Base-by-base conservation (phyloP, 2,113 vertebrate genomes). In the Anhinga rufa region DNA sequence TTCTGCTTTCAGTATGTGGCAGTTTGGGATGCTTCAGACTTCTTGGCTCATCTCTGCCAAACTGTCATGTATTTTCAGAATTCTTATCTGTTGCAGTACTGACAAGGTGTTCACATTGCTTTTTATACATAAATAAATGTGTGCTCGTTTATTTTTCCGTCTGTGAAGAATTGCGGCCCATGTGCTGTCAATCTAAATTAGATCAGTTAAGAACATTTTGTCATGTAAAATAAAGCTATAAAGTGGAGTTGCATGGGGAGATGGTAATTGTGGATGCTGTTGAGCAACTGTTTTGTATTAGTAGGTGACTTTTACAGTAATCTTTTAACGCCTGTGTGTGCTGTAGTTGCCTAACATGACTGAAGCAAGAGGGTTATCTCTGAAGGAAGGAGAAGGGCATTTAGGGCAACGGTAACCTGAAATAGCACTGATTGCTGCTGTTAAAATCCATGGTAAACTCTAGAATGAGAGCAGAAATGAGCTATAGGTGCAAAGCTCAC, bases 111-210 rank as follows among this genome's bases (percentile, higher is more conserved):
- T 94, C 66, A 29, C 10, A 12, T 60, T 46, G 69, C 77, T 88
- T 85, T 72, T 36, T 24, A 66, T 60, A 81, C 74, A 78, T 62
- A 97, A 96, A 97, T 93, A 94, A 94, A 88, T n/a, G 68, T 57
- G 94, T 15, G 76, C 93, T 81, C 28, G 7, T 86, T 90, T 92
- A 76, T 93, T 91, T 96, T 76, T 46, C 77, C 82, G 9, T 11
- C 29, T 88, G 69, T 38, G 65, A 96, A 88, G 90, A 88, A 40
- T 6, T 6, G 54, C 42, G 15, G 66, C 91, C 89, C 88, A 54
- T 80, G 78, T 3, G 32, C 90, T 96, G 95, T 95, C 97, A 97
- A 90, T 96, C 95, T 90, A 36, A 10, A 97, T 98, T 86, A 95
- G 91, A 68, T 91, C 62, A 38, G 81, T 91, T 90, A 65, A 90